phyloP scores from a whole-genome alignment of 2,113 vertebrate species.

The Engystomops pustulosus region DNA sequence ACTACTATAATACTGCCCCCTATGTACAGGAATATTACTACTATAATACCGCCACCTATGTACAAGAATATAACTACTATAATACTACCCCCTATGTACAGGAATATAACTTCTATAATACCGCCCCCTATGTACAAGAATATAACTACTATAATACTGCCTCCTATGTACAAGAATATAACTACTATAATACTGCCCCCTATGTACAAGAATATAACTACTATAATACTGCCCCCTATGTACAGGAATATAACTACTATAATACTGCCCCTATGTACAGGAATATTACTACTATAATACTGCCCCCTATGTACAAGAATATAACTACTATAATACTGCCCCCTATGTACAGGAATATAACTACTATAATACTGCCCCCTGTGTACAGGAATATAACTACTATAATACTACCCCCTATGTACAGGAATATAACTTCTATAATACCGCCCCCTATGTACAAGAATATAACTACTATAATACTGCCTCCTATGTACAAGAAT shows the following conservation, averaged over 20 bases:
- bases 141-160: background rate
- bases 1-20: too few relatives aligned
- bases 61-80: too few relatives aligned
- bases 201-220: conserved; percentile 1
- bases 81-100: too few relatives aligned
- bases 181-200: background rate
- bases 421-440: background rate
- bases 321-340: background rate
- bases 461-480: conserved; percentile 6
- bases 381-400: background rate
- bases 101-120: too few relatives aligned
- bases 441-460: background rate
- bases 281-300: too few relatives aligned
- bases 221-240: background rate
- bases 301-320: background rate
- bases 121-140: background rate
- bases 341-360: background rate
- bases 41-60: too few relatives aligned
- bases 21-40: too few relatives aligned
- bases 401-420: background rate
- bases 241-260: background rate
- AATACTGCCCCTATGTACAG: too few relatives aligned
- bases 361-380: conserved; percentile 4
- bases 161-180: background rate
- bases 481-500: background rate